Evolutionary conservation across 2,888 invertebrate genomes (phyloP).

Genomic region (Phyllotreta striolata): DNA sequence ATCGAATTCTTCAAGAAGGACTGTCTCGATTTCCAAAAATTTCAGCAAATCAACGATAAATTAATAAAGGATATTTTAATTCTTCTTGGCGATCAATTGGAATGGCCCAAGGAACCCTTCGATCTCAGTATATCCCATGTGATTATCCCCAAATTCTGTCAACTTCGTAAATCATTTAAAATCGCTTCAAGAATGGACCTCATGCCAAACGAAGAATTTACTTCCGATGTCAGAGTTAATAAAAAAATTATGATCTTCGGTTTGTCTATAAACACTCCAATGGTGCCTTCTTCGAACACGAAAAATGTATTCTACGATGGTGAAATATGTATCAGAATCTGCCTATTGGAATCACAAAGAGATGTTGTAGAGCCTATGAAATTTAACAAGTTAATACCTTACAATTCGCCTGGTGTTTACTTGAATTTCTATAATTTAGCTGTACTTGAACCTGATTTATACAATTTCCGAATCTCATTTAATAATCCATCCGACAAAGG

Average conservation of each 20-base stretch:
- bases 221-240: slow-evolving; percentile 43
- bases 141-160: slow-evolving; percentile 35
- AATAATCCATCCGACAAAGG: slow-evolving; percentile 43
- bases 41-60: slow-evolving; percentile 38
- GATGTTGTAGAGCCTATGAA: slow-evolving; percentile 43
- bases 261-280: slow-evolving; percentile 45
- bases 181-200: slow-evolving; percentile 48
- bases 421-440: slow-evolving; percentile 46
- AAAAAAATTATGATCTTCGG: slow-evolving; percentile 47
- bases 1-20: slow-evolving; percentile 43
- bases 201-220: slow-evolving; percentile 40
- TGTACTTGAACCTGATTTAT: slow-evolving; percentile 48
- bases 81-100: slow-evolving; percentile 35
- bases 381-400: slow-evolving; percentile 41
- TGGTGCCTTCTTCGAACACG: slow-evolving; percentile 36
- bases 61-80: slow-evolving; percentile 38
- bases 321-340: slow-evolving; percentile 40
- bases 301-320: slow-evolving; percentile 39
- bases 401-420: slow-evolving; percentile 44
- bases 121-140: slow-evolving; percentile 21
- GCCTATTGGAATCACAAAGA: slow-evolving; percentile 34
- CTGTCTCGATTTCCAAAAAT: slow-evolving; percentile 33
- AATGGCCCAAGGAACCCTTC: slow-evolving; percentile 32
- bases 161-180: slow-evolving; percentile 45
- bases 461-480: slow-evolving; percentile 51